Conservation (phyloP, 2,797 vertebrate genomes). For the Leptoclinus maculatus region DNA sequence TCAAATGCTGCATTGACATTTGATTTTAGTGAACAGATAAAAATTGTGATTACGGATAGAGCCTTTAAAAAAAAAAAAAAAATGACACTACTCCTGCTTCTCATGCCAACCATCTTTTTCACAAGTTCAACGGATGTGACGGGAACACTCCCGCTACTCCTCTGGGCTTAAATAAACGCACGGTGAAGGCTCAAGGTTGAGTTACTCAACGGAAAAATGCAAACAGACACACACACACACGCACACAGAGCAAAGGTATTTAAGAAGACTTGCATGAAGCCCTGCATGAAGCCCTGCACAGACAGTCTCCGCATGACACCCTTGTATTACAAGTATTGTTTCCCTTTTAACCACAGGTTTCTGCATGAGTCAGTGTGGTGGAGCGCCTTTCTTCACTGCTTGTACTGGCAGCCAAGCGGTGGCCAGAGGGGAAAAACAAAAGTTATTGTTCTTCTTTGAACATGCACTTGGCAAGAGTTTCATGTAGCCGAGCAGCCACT, state of each 20-base stretch:
- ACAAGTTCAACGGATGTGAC: conserved; percentile 1
- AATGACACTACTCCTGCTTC: not conserved
- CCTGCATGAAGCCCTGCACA: not conserved
- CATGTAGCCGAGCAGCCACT: not conserved
- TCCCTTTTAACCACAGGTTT: conserved; percentile 22
- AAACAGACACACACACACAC: not conserved
- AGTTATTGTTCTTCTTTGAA: not conserved
- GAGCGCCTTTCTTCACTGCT: not conserved
- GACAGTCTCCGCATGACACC: not conserved
- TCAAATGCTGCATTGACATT: not conserved
- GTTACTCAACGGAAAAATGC: conserved; percentile 7
- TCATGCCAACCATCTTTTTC: conserved; percentile 33
- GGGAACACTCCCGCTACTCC: not conserved
- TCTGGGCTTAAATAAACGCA: not conserved
- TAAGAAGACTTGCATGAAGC: not conserved
- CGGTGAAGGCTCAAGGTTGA: not conserved
- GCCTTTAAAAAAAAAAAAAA: conserved; percentile 3
- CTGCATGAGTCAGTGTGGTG: conserved; percentile 10
- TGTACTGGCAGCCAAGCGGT: not conserved
- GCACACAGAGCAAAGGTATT: conserved; percentile 13
- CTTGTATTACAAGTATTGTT: not conserved
- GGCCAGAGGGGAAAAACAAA: not conserved
- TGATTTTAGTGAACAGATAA: not conserved
- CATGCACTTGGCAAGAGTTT: not conserved
- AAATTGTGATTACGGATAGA: not conserved